A percentile compares a stretch with the other conserved stretches of the same genome.
Conservation (phyloP, 2,797 vertebrate genomes). For the Phoebastria nigripes region DNA sequence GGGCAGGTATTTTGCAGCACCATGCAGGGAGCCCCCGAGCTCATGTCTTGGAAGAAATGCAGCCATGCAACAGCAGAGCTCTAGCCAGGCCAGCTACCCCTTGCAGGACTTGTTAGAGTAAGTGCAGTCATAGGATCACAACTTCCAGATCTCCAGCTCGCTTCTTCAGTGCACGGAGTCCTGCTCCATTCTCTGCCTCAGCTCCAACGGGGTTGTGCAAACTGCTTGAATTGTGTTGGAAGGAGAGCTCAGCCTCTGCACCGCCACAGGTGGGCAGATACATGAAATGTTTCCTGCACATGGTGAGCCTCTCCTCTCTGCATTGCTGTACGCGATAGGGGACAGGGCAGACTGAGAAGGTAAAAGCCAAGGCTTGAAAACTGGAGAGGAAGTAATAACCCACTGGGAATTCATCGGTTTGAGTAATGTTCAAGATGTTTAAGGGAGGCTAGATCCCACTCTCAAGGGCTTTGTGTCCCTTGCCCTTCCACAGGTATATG, state of each 20-base stretch:
- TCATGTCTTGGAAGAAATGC: neutral
- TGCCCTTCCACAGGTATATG: neutral
- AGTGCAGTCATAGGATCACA: neutral
- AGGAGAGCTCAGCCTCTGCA: neutral
- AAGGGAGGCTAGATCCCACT: neutral
- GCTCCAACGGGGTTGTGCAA: neutral
- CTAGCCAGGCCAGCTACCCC: neutral
- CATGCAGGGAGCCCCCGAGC: accelerated
- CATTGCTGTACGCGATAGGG: neutral
- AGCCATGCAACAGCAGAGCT: neutral
- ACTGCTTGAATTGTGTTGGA: neutral
- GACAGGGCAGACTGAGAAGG: neutral
- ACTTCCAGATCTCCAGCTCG: neutral
- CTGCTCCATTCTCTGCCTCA: neutral
- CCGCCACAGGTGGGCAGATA: neutral
- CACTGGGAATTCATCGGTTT: neutral
- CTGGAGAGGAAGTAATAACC: neutral
- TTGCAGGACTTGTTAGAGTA: neutral
- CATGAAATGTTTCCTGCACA: neutral
- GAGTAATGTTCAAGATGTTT: neutral
- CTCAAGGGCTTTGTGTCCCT: neutral
- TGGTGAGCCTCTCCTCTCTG: neutral
- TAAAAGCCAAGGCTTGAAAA: neutral
- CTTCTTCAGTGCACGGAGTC: neutral
- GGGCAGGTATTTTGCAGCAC: neutral